These are phyloP conservation scores for Tiliacea citrago DNA, from an alignment of 2,888 invertebrate species.

Conservation along the genomic window DNA sequence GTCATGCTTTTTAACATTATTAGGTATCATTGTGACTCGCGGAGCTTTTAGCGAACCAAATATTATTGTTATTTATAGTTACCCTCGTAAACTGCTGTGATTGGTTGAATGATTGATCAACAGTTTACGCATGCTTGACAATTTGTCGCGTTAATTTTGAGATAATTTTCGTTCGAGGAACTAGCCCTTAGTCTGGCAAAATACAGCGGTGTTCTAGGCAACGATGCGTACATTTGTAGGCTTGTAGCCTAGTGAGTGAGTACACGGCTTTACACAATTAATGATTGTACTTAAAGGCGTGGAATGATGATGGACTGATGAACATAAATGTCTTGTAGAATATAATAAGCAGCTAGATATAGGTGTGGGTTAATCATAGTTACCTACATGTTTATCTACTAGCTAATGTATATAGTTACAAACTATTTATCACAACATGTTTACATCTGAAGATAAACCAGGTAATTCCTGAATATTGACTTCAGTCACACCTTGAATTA, in stretches of 20 bases:
- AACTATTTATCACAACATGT: background rate
- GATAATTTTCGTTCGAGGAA: no score
- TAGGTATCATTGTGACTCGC: background rate
- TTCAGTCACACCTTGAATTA: background rate
- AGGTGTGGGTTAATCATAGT: background rate
- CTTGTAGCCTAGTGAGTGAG: background rate
- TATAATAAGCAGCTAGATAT: background rate
- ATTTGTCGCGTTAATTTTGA: no score
- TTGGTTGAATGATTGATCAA: no score
- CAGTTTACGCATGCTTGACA: no score
- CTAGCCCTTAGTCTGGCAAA: no score
- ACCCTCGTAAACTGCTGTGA: no score
- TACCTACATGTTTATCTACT: background rate
- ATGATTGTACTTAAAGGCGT: constrained; percentile 6
- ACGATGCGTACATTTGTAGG: background rate
- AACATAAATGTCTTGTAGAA: constrained; percentile 8
- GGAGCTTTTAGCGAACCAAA: background rate
- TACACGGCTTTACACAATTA: constrained; percentile 16
- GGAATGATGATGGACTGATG: constrained; percentile 22
- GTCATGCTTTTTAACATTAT: background rate
- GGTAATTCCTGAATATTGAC: background rate
- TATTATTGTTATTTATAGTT: no score
- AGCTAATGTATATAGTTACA: background rate
- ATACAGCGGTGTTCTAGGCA: background rate
- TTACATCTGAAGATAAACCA: background rate